Base-by-base conservation (phyloP, 2,113 vertebrate genomes). In the Erythrocebus patas region DNA sequence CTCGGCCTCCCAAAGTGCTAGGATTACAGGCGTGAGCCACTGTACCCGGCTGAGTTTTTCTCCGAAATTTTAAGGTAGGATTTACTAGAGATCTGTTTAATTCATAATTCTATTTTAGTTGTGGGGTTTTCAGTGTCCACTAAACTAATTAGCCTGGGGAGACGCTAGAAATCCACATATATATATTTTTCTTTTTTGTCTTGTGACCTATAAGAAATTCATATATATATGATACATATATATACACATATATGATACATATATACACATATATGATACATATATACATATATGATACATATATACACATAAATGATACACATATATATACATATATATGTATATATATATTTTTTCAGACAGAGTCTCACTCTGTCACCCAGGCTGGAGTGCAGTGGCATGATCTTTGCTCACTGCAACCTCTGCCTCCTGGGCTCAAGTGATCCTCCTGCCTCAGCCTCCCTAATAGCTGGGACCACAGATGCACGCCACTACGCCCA, bases 111-210 rank as follows among this genome's bases (percentile, higher is more conserved):
- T 76, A 68, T 14, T 91, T 89, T 48, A 52, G 45, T 79, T 83
- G 17, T 61, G n/a, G n/a, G 81, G n/a, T 68, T 93, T 93, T 89
- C 27, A 90, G 76, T 50, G 43, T 75, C 50, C 68, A 83, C 70
- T 87, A 82, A 96, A 83, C 22, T 79, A 35, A 91, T 73, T 91
- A 93, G 50, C 40, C 70, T 80, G 45, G 40, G 20, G 66, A 96
- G n/a, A 83, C 52, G 20, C 55, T 88, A 88, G 30, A 91, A 82
- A 93, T 95, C 52, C 50, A 78, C 13, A 89, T 38, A 45, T 25
- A 73, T 76, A n/a, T 68, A 8, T 18, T 35, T 66, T 70, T 70
- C 18, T 72, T 72, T 72, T 72, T 38, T 72, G 61, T 32, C 61
- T 64, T 64, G 61, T 64, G 61, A 30, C 27, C 27, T 35, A 38